phyloP scores from a whole-genome alignment of 1,140 invertebrate species.

The Drosophila santomea region DNA sequence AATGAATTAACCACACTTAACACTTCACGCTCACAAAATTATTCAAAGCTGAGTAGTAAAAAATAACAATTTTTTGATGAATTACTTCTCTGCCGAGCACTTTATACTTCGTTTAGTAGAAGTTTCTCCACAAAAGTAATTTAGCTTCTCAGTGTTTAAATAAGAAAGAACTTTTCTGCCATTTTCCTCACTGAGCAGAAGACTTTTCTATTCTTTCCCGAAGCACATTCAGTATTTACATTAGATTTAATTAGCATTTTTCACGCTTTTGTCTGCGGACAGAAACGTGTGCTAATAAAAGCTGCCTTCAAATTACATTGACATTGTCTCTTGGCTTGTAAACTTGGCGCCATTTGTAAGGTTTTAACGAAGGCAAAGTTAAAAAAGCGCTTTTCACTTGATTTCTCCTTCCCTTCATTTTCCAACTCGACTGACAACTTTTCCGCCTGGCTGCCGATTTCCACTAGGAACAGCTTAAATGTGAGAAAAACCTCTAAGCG shows the following conservation, averaged over 20 bases:
- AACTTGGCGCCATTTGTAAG: conserved; percentile 47
- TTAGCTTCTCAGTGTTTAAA: conserved; percentile 10
- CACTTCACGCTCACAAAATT: not conserved
- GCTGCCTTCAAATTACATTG: conserved; percentile 46
- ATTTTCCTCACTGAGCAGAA: not conserved
- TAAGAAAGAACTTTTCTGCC: conserved; percentile 1
- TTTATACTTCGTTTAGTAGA: too few species aligned
- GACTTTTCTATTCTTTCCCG: conserved; percentile 1
- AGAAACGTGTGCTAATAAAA: conserved; percentile 57
- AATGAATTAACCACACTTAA: not conserved
- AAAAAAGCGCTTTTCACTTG: conserved; percentile 52
- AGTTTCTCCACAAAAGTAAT: not conserved
- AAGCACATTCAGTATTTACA: conserved; percentile 50
- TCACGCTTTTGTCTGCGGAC: conserved; percentile 38
- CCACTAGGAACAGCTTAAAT: conserved; percentile 30
- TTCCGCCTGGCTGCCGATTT: conserved; percentile 28
- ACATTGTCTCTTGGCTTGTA: conserved; percentile 44
- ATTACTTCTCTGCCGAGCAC: too few species aligned
- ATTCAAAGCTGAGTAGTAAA: not conserved
- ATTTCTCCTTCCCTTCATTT: conserved; percentile 36
- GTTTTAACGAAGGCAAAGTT: conserved; percentile 54
- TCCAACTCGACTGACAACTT: conserved; percentile 25
- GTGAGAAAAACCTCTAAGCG: conserved; percentile 20
- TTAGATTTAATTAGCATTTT: conserved; percentile 73
- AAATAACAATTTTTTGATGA: too few species aligned